These are phyloP conservation scores for Nematolebias whitei DNA, from an alignment of 2,113 vertebrate species.

Conservation along the genomic window DNA sequence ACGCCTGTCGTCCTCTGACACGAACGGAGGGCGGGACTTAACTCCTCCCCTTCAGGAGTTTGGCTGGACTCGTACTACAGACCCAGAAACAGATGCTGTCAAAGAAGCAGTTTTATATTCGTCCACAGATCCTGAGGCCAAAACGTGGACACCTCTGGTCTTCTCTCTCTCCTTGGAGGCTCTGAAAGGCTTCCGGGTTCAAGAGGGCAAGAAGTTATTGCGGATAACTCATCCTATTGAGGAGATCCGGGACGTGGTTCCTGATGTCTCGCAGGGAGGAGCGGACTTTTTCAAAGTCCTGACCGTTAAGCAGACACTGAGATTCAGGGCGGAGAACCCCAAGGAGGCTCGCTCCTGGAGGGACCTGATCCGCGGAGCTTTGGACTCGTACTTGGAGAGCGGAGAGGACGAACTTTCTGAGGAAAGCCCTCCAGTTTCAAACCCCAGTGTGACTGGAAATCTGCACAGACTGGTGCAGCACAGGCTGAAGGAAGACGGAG, in stretches of 20 bases:
- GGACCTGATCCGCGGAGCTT: conserved; percentile 84
- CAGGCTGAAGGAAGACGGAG: conserved; percentile 83
- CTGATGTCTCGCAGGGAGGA: conserved; percentile 87
- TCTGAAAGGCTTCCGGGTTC: conserved; percentile 84
- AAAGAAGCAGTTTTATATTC: conserved; percentile 90
- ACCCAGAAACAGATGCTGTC: conserved; percentile 87
- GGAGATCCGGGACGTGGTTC: conserved; percentile 90
- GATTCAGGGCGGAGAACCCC: conserved; percentile 82
- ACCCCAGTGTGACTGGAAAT: conserved; percentile 44
- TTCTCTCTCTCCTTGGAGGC: conserved; percentile 91
- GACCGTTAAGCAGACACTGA: conserved; percentile 84
- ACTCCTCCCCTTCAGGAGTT: conserved; percentile 44
- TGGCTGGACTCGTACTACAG: conserved; percentile 78
- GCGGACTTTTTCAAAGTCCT: conserved; percentile 90
- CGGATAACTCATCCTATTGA: conserved; percentile 81
- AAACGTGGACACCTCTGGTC: conserved; percentile 78
- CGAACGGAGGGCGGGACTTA: conserved; percentile 1
- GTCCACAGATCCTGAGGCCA: conserved; percentile 78
- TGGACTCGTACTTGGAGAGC: conserved; percentile 87
- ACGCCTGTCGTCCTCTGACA: not conserved
- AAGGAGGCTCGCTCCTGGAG: conserved; percentile 88
- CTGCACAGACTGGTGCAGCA: conserved; percentile 80
- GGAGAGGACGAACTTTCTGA: conserved; percentile 78
- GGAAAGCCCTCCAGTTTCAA: conserved; percentile 5
- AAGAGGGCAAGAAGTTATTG: conserved; percentile 80